Base-by-base conservation (phyloP, 2,888 invertebrate genomes). In the Xylota segnis region DNA sequence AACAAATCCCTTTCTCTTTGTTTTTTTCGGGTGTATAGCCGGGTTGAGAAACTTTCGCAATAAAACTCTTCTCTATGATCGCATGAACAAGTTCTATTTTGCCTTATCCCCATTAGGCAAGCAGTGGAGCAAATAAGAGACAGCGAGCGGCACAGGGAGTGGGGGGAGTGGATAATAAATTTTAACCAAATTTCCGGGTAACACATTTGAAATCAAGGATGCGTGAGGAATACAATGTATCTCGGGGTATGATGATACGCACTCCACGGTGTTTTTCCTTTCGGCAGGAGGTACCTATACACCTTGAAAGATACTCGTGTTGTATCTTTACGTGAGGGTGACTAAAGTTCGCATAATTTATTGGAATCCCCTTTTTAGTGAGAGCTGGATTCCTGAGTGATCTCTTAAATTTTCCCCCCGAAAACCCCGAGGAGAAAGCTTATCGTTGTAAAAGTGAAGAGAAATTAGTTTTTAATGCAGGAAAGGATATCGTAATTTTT, bases 41-140 rank as follows among this genome's bases (percentile, higher is more conserved):
- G 34, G 68, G 65, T 50, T 59, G 76, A 56, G 59, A 72, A 82
- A 86, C 65, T 86, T 86, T 86, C 7, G 76, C 72, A 86, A 86
- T 86, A 86, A 81, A 86, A 86, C 76, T 86, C 84, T 71, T 76
- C 76, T 68, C 76, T 76, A 68, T 86, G 86, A 86, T 82, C 86
- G 81, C 82, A 72, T 77, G 86, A 86, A 77, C 56, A 76, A 82
- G 61, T 82, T 82, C 76, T 72, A 77, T 76, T 86, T 72, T 71
- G 72, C 68, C 72, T 56, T 72, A 86, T 82, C 43, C 81, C 82
- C 82, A 76, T 83, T 76, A 79, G 66, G 40, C 70, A 43, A 50
- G 70, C 81, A 70, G 32, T 79, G 56, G 54, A 74, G 78, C 78
- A 78, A 74, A 74, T 79, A 70, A 70, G 71, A 61, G 34, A 5